Percentiles rank a stretch among this genome's conserved stretches.
phyloP scores from a whole-genome alignment of 2,797 vertebrate genomes.

The Denticeps clupeoides region DNA sequence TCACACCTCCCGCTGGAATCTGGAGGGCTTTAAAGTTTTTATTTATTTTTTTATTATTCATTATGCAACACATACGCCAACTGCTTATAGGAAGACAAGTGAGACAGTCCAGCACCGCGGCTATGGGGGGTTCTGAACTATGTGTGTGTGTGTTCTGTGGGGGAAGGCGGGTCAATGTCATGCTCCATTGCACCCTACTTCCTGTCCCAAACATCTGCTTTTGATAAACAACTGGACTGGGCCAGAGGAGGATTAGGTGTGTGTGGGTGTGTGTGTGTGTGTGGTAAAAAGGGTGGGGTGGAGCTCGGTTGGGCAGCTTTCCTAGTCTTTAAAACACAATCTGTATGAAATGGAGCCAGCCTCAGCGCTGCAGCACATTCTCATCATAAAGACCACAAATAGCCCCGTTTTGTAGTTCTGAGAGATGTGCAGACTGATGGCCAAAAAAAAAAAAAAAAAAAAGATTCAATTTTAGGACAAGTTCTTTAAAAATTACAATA shows the following conservation, averaged over 20 bases:
- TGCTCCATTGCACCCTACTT: slow-evolving; percentile 28
- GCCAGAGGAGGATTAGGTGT: slow-evolving; percentile 8
- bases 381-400: slow-evolving; percentile 1
- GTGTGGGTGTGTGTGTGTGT: slow-evolving; percentile 9
- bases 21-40: background rate
- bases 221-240: slow-evolving; percentile 39
- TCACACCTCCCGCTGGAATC: background rate
- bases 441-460: no score
- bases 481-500: no score
- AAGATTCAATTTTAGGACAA: no score
- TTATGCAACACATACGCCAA: no score
- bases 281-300: slow-evolving; percentile 15
- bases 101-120: background rate
- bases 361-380: slow-evolving; percentile 8
- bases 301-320: slow-evolving; percentile 19
- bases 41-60: background rate
- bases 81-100: no score
- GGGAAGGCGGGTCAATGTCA: slow-evolving; percentile 36
- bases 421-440: no score
- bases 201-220: slow-evolving; percentile 38
- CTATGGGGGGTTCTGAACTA: background rate
- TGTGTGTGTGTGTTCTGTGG: background rate
- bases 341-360: slow-evolving; percentile 28
- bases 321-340: slow-evolving; percentile 24
- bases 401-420: background rate